Evolutionary conservation across 1,140 invertebrate genomes (phyloP).

Genomic region (Eurosta solidaginis): DNA sequence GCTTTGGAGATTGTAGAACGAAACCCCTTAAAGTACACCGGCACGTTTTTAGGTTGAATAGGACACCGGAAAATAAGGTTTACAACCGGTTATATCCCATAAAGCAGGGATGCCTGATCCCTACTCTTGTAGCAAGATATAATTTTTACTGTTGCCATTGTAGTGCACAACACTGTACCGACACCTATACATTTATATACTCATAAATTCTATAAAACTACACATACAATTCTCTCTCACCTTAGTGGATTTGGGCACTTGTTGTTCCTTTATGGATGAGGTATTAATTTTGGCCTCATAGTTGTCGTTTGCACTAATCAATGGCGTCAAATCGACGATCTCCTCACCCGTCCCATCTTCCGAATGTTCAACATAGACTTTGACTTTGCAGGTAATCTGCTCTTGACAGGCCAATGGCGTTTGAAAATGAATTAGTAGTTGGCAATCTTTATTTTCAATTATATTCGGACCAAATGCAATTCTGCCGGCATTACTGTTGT

Average conservation of each 20-base stretch:
- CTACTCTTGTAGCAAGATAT: too few relatives aligned
- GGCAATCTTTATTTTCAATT: conserved; percentile 61
- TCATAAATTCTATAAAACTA: background rate
- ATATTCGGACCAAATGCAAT: conserved; percentile 46
- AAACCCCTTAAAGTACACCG: too few relatives aligned
- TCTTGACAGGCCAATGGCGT: conserved; percentile 60
- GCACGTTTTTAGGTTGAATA: too few relatives aligned
- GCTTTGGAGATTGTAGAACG: too few relatives aligned
- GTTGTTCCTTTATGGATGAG: conserved; percentile 39
- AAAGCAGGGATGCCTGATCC: too few relatives aligned
- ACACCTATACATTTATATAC: background rate
- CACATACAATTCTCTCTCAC: conserved; percentile 34
- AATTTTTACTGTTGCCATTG: too few relatives aligned
- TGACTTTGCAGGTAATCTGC: conserved; percentile 53
- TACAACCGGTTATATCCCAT: too few relatives aligned
- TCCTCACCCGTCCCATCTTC: conserved; percentile 45
- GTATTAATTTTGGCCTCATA: conserved; percentile 60
- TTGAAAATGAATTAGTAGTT: conserved; percentile 62
- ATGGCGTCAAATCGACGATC: conserved; percentile 58
- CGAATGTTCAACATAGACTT: conserved; percentile 42
- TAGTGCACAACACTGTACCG: background rate
- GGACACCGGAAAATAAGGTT: too few relatives aligned
- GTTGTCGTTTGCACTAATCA: conserved; percentile 60
- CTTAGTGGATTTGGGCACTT: conserved; percentile 52
- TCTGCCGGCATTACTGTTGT: conserved; percentile 34